These are phyloP conservation scores for Phataginus tricuspis DNA, from an alignment of 2,797 vertebrate genomes.

Conservation along the genomic window DNA sequence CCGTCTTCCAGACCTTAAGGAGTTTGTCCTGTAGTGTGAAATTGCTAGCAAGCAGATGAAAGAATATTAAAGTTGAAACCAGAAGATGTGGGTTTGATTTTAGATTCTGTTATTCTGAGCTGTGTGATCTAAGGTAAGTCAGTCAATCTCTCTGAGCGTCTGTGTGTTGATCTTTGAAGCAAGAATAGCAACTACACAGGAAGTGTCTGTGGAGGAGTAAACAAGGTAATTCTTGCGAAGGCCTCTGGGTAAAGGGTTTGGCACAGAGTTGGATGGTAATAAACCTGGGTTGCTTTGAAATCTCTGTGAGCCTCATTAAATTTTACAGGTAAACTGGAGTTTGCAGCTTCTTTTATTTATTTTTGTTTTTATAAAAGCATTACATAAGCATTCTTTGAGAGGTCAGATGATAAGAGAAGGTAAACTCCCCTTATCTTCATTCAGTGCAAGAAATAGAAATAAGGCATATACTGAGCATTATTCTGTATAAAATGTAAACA, in stretches of 20 bases:
- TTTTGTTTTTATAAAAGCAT: too few species aligned
- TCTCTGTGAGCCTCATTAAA: not conserved
- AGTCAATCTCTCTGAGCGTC: not conserved
- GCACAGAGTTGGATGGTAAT: not conserved
- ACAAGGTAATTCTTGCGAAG: not conserved
- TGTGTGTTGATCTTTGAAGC: not conserved
- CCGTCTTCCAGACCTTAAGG: not conserved
- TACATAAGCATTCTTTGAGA: too few species aligned
- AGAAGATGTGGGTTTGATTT: constrained; percentile 7
- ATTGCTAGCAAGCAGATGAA: not conserved
- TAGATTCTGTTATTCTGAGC: not conserved
- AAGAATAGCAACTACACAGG: not conserved
- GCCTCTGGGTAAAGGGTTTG: not conserved
- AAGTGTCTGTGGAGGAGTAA: not conserved
- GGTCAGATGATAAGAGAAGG: not conserved
- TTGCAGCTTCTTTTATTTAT: too few species aligned
- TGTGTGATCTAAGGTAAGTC: not conserved
- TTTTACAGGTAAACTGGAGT: not conserved
- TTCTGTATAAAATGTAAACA: not conserved
- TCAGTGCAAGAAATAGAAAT: not conserved
- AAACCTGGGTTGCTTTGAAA: not conserved
- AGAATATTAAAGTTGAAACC: not conserved
- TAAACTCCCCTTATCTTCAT: not conserved
- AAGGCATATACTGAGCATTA: not conserved
- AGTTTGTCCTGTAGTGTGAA: not conserved